Percentiles rank a stretch among this genome's conserved stretches.
Conservation (phyloP, 2,888 invertebrate genomes). For the Reticulitermes lucifugus region DNA sequence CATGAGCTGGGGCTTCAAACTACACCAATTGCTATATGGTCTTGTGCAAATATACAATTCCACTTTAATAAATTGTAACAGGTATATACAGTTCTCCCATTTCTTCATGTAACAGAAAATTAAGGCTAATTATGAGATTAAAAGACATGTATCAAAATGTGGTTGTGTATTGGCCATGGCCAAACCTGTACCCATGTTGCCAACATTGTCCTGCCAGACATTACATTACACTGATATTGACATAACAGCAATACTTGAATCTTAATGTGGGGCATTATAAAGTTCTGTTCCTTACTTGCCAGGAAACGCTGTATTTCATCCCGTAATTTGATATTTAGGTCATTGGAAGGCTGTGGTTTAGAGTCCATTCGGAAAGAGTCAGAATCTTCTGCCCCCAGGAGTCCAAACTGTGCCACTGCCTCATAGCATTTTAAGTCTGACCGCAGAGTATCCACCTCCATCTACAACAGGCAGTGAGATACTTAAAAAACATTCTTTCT, state of each 20-base stretch:
- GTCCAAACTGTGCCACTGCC: constrained; percentile 14
- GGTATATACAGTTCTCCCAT: too few relatives aligned
- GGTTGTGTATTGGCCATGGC: too few relatives aligned
- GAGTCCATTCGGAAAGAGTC: constrained; percentile 2
- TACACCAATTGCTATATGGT: too few relatives aligned
- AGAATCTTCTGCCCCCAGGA: constrained; percentile 22
- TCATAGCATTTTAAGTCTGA: constrained; percentile 19
- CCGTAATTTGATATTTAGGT: constrained; percentile 12
- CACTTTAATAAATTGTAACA: too few relatives aligned
- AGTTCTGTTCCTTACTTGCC: not conserved
- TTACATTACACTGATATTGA: not conserved
- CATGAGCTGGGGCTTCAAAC: too few relatives aligned
- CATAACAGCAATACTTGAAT: not conserved
- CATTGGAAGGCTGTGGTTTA: not conserved
- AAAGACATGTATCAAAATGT: too few relatives aligned
- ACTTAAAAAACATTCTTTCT: not conserved
- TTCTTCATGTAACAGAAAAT: too few relatives aligned
- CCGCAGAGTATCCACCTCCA: not conserved
- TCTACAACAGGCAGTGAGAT: not conserved
- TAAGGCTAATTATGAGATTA: too few relatives aligned
- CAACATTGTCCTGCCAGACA: too few relatives aligned
- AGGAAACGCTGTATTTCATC: constrained; percentile 19
- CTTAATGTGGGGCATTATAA: too few relatives aligned
- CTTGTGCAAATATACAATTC: too few relatives aligned
- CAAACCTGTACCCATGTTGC: too few relatives aligned